These are phyloP conservation scores for Monomorium pharaonis DNA, from an alignment of 1,140 invertebrate genomes.

Conservation along the genomic window DNA sequence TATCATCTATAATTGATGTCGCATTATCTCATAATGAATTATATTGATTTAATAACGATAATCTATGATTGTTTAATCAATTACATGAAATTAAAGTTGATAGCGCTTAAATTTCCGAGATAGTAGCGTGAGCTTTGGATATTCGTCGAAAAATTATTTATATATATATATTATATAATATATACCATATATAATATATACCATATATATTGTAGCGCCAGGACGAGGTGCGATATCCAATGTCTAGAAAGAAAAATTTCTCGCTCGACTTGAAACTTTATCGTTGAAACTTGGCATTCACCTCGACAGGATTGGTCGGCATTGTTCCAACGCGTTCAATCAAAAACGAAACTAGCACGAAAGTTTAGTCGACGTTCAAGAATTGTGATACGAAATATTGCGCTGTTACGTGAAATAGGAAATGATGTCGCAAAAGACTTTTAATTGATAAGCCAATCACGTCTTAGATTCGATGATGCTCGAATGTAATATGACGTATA, in stretches of 20 bases:
- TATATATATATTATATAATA: too few relatives aligned
- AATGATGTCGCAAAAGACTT: background rate
- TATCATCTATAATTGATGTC: constrained; percentile 21
- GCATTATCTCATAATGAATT: constrained; percentile 37
- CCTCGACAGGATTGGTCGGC: constrained; percentile 14
- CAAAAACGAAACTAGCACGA: background rate
- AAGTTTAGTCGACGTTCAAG: background rate
- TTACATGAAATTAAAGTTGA: constrained; percentile 35
- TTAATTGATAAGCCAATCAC: background rate
- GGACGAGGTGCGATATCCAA: background rate
- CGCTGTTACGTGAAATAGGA: background rate
- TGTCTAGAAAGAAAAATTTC: constrained; percentile 8
- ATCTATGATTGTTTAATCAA: background rate
- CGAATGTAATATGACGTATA: background rate
- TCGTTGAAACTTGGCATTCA: constrained; percentile 20
- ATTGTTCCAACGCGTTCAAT: constrained; percentile 40
- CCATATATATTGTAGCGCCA: background rate
- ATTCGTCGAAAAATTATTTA: background rate
- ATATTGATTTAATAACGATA: constrained; percentile 3
- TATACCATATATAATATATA: too few relatives aligned
- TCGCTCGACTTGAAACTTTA: constrained; percentile 29
- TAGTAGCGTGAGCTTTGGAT: background rate
- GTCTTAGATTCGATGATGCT: background rate
- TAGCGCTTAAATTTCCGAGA: background rate
- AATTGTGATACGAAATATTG: background rate